Conservation (phyloP, 2,113 vertebrate species). For the Varanus salvator region DNA sequence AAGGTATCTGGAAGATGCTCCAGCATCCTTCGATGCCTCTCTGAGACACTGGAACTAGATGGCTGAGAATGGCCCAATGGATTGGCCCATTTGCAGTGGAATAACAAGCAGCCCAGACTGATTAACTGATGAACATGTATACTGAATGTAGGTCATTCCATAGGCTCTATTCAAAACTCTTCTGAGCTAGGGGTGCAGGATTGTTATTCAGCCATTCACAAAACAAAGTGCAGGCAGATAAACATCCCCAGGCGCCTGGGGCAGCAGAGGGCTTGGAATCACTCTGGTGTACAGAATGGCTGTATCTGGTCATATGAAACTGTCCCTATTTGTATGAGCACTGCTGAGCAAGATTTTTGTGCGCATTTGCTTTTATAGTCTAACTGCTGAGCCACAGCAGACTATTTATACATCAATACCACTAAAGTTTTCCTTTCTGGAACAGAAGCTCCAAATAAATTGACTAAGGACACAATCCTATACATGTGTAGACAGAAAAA, state of each 20-base stretch:
- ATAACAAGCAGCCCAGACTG: background rate
- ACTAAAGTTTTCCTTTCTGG: no score
- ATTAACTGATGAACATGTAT: background rate
- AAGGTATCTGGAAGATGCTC: no score
- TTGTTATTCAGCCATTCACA: background rate
- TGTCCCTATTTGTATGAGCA: background rate
- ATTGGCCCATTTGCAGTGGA: background rate
- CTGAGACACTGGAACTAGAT: no score
- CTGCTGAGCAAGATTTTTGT: background rate
- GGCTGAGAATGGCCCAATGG: background rate
- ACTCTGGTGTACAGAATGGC: background rate
- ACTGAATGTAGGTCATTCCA: background rate
- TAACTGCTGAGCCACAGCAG: no score
- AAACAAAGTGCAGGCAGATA: background rate
- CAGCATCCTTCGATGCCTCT: no score
- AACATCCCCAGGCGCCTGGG: background rate
- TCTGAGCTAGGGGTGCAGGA: no score
- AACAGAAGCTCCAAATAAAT: background rate
- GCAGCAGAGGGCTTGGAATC: no score
- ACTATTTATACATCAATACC: background rate
- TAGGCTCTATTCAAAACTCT: background rate
- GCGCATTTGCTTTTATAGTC: background rate
- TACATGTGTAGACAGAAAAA: background rate
- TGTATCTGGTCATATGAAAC: background rate
- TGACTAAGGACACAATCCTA: background rate